phyloP scores from a whole-genome alignment of 2,113 vertebrate species.

The Okapia johnstoni region DNA sequence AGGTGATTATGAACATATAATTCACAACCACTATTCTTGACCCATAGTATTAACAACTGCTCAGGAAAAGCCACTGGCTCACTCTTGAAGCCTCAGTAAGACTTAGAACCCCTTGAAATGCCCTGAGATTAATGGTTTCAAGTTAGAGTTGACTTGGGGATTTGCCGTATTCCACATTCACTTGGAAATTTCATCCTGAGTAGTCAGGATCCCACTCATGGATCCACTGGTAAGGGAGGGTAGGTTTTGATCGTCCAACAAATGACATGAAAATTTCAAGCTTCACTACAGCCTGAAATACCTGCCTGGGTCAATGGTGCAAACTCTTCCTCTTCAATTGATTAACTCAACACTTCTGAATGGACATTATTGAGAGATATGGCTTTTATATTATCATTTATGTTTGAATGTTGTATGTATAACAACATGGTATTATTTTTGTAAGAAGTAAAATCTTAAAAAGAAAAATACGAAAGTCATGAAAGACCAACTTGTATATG shows the following conservation, averaged over 20 bases:
- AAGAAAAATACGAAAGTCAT: neutral
- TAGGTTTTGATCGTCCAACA: conserved; percentile 16
- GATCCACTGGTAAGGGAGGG: neutral
- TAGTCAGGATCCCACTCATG: neutral
- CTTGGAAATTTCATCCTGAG: conserved; percentile 18
- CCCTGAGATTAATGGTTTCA: neutral
- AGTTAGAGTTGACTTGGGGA: neutral
- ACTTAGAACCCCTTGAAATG: neutral
- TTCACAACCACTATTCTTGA: neutral
- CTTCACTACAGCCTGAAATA: neutral
- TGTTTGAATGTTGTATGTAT: neutral
- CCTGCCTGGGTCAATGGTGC: neutral
- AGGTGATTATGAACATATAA: neutral
- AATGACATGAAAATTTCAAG: neutral
- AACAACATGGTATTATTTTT: neutral
- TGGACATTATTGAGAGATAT: neutral
- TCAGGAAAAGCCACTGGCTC: neutral
- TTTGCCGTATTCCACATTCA: neutral
- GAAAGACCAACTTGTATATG: neutral
- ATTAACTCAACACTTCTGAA: neutral
- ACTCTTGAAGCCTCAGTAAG: neutral
- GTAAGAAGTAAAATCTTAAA: neutral
- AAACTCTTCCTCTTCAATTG: neutral
- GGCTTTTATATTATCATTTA: neutral
- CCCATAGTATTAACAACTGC: neutral